Evolutionary conservation across 2,797 vertebrate genomes (phyloP).

Genomic region (Pseudochirops cupreus): DNA sequence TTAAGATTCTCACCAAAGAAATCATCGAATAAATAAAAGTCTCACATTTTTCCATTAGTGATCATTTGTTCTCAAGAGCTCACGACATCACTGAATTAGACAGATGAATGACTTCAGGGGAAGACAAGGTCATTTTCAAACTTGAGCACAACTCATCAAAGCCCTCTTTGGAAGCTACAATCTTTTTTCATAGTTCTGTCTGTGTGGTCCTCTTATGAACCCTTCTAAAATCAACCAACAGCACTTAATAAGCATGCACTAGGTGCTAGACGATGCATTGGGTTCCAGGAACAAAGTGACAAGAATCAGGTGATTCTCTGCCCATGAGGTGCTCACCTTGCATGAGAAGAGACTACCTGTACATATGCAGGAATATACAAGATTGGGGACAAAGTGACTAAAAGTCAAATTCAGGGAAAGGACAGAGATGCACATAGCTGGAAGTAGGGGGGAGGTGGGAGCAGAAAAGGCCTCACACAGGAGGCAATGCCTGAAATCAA

Average conservation of each 20-base stretch:
- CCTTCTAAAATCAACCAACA: not conserved
- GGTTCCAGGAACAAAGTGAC: not conserved
- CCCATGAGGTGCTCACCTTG: not conserved
- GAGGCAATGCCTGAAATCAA: not conserved
- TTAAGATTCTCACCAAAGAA: not conserved
- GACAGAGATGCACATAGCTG: not conserved
- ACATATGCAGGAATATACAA: not conserved
- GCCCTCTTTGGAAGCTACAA: not conserved
- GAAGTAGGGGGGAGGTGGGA: not conserved
- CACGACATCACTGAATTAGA: not conserved
- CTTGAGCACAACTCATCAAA: not conserved
- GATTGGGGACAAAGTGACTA: not conserved
- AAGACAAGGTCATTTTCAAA: constrained; percentile 33
- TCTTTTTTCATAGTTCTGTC: not conserved
- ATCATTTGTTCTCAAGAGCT: constrained; percentile 27
- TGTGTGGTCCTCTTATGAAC: not conserved
- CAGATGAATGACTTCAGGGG: constrained; percentile 19
- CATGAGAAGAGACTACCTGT: not conserved
- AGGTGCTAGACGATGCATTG: not conserved
- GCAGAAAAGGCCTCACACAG: not conserved
- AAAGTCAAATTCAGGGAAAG: not conserved
- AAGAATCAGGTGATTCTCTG: not conserved
- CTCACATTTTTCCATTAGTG: constrained; percentile 26
- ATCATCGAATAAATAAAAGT: constrained; percentile 9
- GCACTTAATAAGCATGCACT: not conserved